A percentile compares a stretch with the other conserved stretches of the same genome.
Evolutionary conservation across 2,113 vertebrate genomes (phyloP).

Genomic region (Eurypyga helias): DNA sequence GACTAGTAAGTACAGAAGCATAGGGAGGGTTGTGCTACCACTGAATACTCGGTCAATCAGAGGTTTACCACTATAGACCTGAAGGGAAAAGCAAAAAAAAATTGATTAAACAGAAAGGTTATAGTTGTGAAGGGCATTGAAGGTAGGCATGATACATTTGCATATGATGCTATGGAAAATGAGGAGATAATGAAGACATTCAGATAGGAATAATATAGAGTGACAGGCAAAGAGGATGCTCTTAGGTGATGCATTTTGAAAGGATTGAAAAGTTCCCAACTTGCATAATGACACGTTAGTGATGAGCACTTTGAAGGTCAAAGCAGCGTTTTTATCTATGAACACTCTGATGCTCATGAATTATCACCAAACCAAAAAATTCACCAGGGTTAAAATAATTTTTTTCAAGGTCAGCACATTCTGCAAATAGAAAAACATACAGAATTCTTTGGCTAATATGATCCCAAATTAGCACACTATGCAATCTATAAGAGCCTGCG

Average conservation of each 20-base stretch:
- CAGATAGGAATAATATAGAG: constrained; percentile 27
- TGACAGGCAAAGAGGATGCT: constrained; percentile 54
- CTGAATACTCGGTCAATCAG: not conserved
- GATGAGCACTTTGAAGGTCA: constrained; percentile 48
- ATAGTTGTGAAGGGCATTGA: constrained; percentile 17
- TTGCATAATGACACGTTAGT: constrained; percentile 33
- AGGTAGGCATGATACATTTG: not conserved
- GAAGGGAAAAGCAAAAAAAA: constrained; percentile 2
- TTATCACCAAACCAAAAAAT: constrained; percentile 33
- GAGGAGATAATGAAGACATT: constrained; percentile 50
- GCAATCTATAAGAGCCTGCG: not conserved
- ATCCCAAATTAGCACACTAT: constrained; percentile 24
- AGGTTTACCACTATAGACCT: not conserved
- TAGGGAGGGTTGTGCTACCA: not conserved
- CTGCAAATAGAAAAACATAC: not conserved
- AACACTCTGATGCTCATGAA: not conserved
- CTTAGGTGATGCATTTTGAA: constrained; percentile 43
- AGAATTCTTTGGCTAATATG: not conserved
- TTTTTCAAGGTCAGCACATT: constrained; percentile 23
- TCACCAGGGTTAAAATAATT: constrained; percentile 47
- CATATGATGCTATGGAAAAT: constrained; percentile 39
- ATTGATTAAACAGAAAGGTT: not conserved
- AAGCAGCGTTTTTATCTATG: constrained; percentile 25
- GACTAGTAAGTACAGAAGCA: not conserved
- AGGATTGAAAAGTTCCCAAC: constrained; percentile 26